Base-by-base conservation (phyloP, 64 coral and sea anemone genomes). In the Astreopora myriophthalma region DNA sequence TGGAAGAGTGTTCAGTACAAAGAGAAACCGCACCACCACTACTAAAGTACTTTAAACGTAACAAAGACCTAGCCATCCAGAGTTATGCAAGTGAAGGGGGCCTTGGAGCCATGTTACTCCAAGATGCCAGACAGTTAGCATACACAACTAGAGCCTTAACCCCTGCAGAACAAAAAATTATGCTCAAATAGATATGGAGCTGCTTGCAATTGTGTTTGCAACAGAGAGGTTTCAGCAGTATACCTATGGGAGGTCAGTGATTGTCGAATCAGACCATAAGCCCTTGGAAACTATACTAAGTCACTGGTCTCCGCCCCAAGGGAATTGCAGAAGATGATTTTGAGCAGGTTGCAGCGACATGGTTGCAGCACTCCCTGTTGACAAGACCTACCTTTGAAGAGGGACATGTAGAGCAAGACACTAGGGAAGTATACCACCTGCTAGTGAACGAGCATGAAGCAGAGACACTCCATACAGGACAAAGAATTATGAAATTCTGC, bases 301-400 rank as follows among this genome's bases (percentile, higher is more conserved):
- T 12, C 51, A 12, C 51, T 57, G 51, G 51, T 17, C 3, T 57
- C 51, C 14, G 51, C 1, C 14, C 51, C 51, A 57, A 57, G 14
- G 51, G 14, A 12, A 57, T 57, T 57, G 14, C 51, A 57, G 51
- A 57, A 2, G 51, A 57, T 57, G 51, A 57, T 89, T 26, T 64
- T 86, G 28, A 33, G 77, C n/a, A n/a, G n/a, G n/a, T n/a, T n/a
- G 71, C 78, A 84, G 20, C 79, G 84, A 83, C 42, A 38, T 2
- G 79, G 22, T 19, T 49, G 33, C 64, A 35, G 31, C 35, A 79
- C 48, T 28, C 69, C 64, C 42, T 36, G 34, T 66, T 75, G 17
- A 2, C 23, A 68, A 66, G 13, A 73, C 26, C 40, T 81, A 12
- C 76, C 88, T n/a, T 38, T 70, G 24, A 25, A 17, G 37, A 83